A percentile compares a stretch with the other conserved stretches of the same genome.
Evolutionary conservation across 1,140 invertebrate genomes (phyloP).

Genomic region (Ostrea denselamellosa): DNA sequence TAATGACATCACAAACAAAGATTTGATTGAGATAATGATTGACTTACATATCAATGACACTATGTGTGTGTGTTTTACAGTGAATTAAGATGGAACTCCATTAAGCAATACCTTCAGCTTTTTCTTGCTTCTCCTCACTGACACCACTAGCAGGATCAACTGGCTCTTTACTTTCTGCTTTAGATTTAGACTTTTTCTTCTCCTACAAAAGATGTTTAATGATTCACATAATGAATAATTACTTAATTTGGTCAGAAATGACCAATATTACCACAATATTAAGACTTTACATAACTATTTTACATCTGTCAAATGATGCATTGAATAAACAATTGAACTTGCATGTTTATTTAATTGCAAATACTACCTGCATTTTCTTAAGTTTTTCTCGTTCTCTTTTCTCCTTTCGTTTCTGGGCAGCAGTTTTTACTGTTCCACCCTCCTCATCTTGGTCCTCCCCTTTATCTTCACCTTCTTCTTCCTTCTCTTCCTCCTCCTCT

Average conservation of each 20-base stretch:
- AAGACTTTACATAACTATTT: too few species aligned
- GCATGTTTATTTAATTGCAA: neutral
- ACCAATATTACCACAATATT: too few species aligned
- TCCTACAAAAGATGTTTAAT: neutral
- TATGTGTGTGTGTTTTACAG: too few species aligned
- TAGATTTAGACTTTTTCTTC: conserved; percentile 49
- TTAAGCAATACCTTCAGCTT: neutral
- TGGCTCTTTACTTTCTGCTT: conserved; percentile 37
- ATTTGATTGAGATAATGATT: too few species aligned
- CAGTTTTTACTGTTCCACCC: conserved; percentile 82
- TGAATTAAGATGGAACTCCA: too few species aligned
- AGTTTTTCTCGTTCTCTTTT: conserved; percentile 73
- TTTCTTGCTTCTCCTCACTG: neutral
- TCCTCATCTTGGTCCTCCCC: conserved; percentile 80
- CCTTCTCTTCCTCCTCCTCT: conserved; percentile 54
- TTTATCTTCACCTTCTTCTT: conserved; percentile 68
- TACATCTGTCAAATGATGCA: too few species aligned
- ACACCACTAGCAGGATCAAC: neutral
- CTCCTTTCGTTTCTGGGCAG: conserved; percentile 75
- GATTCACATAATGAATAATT: neutral
- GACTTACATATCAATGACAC: too few species aligned
- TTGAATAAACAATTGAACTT: too few species aligned
- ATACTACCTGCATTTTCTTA: conserved; percentile 69
- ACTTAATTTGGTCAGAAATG: too few species aligned
- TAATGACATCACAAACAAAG: too few species aligned